Conservation (phyloP, 2,797 vertebrate species). For the Amblyopsis hoosieri region DNA sequence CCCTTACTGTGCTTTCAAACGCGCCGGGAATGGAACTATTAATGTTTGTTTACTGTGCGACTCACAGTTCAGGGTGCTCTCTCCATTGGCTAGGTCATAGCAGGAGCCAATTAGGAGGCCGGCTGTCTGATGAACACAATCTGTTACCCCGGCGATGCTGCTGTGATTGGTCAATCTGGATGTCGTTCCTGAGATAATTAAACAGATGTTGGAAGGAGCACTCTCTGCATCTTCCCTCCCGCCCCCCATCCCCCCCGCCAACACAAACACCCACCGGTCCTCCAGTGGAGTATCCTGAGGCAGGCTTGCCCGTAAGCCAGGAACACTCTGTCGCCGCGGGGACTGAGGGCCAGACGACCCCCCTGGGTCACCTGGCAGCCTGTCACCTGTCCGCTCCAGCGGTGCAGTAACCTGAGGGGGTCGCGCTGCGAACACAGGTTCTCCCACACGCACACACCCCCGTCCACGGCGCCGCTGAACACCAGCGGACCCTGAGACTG, state of each 20-base stretch:
- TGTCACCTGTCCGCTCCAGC: conserved; percentile 73
- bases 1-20: conserved; percentile 19
- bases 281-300: conserved; percentile 81
- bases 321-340: conserved; percentile 73
- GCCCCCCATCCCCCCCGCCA: neutral
- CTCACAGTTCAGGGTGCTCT: conserved; percentile 81
- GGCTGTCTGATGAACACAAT: conserved; percentile 80
- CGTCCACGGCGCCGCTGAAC: conserved; percentile 80
- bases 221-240: conserved; percentile 26
- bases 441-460: conserved; percentile 82
- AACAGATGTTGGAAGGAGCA: conserved; percentile 66
- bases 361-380: conserved; percentile 58
- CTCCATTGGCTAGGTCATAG: conserved; percentile 81
- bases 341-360: conserved; percentile 71
- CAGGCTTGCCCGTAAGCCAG: conserved; percentile 75
- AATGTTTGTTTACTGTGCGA: conserved; percentile 26
- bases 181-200: conserved; percentile 72
- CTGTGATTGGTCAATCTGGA: conserved; percentile 84
- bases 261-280: conserved; percentile 66
- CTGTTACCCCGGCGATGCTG: conserved; percentile 78
- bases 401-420: conserved; percentile 73
- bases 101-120: conserved; percentile 81
- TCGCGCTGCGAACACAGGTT: conserved; percentile 57
- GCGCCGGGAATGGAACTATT: conserved; percentile 5
- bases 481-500: conserved; percentile 83